Evolutionary conservation across 2,888 invertebrate genomes (phyloP), one percentile per base, ranked within the genome.

Genomic region (Dendrolimus pini): DNA sequence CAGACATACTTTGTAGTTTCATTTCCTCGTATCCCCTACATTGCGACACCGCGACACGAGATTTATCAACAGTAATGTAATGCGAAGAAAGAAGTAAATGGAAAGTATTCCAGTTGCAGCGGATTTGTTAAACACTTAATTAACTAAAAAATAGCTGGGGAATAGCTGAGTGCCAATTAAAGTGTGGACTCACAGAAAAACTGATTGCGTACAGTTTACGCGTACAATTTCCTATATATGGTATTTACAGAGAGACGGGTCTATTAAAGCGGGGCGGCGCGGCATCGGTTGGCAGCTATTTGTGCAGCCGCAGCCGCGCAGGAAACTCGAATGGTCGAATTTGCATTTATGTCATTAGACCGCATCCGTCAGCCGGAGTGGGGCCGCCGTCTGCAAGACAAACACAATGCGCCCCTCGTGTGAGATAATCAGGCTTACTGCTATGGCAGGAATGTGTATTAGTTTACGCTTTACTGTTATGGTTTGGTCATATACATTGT

Each of bases 311-410:
- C 65, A 59, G 62, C 66, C 70, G 74, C 68, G 75, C 84, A 84
- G 87, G 88, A 88, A 84, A 75, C 76, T 72, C 61, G 71, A 83
- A 85, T 82, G 82, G 78, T 77, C 82, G 75, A 85, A 88, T 87
- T 86, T 86, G 88, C 87, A 87, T 86, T 85, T 82, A 85, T 84
- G 82, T 82, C 75, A 85, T 88, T 85, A 83, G 77, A 70, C 65
- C 70, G 80, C 81, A 82, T 87, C 87, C 87, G 86, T 60, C 65
- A 61, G 56, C 59, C 56, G 61, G 54, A 53, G 64, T 53, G 60
- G 59, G 58, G 53, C 55, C 47, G 41, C 52, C 41, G 56, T 58
- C 55, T 42, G 58, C 54, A 56, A 58, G 52, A 55, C 55, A 60
- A 64, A 60, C 61, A 57, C 58, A 54, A 58, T 62, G 62, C 69